Evolutionary conservation across 2,888 invertebrate species (phyloP).

Genomic region (Epinotia bilunana): DNA sequence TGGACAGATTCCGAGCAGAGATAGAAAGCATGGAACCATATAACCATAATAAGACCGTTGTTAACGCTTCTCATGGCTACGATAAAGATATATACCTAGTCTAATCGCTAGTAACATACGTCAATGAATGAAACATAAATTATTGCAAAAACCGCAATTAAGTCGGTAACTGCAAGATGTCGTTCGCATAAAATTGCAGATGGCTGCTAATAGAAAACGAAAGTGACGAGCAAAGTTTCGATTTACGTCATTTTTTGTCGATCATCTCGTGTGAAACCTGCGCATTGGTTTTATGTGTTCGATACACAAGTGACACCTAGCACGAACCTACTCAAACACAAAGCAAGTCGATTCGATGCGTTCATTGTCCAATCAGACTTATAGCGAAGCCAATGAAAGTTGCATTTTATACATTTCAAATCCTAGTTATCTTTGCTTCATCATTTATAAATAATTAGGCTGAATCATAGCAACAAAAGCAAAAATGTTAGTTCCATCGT

Average conservation of each 20-base stretch:
- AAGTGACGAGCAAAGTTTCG: conserved; percentile 68
- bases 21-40: not conserved
- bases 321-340: conserved; percentile 26
- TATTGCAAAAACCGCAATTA: conserved; percentile 8
- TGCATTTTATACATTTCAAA: conserved; percentile 5
- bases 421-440: not conserved
- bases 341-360: conserved; percentile 5
- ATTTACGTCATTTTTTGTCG: conserved; percentile 70
- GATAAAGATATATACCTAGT: not conserved
- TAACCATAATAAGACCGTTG: not conserved
- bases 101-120: not conserved
- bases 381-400: not conserved
- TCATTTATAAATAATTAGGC: conserved; percentile 3
- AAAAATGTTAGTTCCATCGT: conserved; percentile 1
- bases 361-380: conserved; percentile 2
- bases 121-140: not conserved
- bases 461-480: conserved; percentile 6
- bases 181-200: conserved; percentile 60
- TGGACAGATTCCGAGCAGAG: not conserved
- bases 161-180: conserved; percentile 47
- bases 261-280: conserved; percentile 74
- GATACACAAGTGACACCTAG: conserved; percentile 23
- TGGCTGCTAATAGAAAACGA: conserved; percentile 69
- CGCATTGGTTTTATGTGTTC: conserved; percentile 53
- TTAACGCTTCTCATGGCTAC: not conserved